A percentile compares a stretch with the other conserved stretches of the same genome.
Evolutionary conservation across 2,113 vertebrate species (phyloP).

Genomic region (Bagarius yarrelli): DNA sequence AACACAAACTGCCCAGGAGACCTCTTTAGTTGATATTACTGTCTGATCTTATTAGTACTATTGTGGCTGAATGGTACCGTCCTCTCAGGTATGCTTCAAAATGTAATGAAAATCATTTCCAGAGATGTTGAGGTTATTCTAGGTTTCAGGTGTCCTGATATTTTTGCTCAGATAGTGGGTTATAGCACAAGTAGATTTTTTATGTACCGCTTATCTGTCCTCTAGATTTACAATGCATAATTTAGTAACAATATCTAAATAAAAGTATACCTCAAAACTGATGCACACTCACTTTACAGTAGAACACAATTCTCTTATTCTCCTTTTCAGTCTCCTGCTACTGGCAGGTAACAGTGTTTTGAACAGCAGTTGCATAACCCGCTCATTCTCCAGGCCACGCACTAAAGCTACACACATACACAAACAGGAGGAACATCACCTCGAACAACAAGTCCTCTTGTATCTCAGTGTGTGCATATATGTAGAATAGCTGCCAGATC

Average conservation of each 20-base stretch:
- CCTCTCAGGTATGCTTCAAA: too few relatives aligned
- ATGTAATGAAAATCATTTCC: too few relatives aligned
- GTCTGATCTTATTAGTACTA: too few relatives aligned
- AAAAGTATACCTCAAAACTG: neutral
- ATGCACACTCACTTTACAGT: neutral
- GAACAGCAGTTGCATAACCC: conserved; percentile 47
- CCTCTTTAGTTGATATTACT: too few relatives aligned
- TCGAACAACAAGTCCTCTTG: conserved; percentile 55
- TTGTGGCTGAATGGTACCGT: too few relatives aligned
- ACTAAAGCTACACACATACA: conserved; percentile 25
- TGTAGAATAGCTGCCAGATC: conserved; percentile 68
- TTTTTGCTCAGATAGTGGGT: too few relatives aligned
- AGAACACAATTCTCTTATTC: conserved; percentile 2
- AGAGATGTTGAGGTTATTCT: too few relatives aligned
- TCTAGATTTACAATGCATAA: neutral
- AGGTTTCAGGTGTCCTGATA: too few relatives aligned
- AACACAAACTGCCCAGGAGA: too few relatives aligned
- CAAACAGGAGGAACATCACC: conserved; percentile 51
- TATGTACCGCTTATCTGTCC: neutral
- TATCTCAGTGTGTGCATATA: conserved; percentile 61
- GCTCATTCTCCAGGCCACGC: conserved; percentile 32
- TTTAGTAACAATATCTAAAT: neutral
- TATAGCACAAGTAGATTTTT: neutral
- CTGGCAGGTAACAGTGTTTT: conserved; percentile 10
- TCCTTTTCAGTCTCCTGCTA: neutral